Evolutionary conservation across 2,888 invertebrate genomes (phyloP).

Genomic region (Lymantria monacha): DNA sequence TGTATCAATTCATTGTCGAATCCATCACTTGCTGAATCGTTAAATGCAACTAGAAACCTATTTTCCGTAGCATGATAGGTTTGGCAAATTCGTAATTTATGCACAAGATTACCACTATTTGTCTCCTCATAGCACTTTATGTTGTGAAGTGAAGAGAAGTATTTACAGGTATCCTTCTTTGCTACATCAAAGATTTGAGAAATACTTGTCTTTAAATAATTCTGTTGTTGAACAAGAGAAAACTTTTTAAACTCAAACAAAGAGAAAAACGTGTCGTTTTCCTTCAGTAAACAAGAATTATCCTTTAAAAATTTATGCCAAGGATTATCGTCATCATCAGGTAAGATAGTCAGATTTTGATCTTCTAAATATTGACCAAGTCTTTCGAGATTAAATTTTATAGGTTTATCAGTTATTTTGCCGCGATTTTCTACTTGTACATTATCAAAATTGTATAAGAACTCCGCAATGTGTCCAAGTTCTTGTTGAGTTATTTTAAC

Average conservation of each 20-base stretch:
- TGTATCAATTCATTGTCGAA: conserved; percentile 62
- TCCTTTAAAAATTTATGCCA: conserved; percentile 90
- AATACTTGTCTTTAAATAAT: conserved; percentile 85
- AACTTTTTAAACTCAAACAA: conserved; percentile 88
- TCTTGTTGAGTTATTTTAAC: conserved; percentile 94
- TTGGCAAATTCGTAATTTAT: conserved; percentile 70
- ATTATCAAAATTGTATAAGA: conserved; percentile 91
- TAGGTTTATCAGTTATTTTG: conserved; percentile 62
- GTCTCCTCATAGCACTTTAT: conserved; percentile 75
- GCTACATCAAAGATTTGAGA: conserved; percentile 86
- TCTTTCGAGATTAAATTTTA: conserved; percentile 92
- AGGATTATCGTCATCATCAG: conserved; percentile 87
- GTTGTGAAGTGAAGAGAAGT: conserved; percentile 81
- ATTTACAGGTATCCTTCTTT: conserved; percentile 83
- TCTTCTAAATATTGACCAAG: conserved; percentile 95
- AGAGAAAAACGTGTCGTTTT: conserved; percentile 86
- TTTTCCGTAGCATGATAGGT: conserved; percentile 72
- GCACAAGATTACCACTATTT: conserved; percentile 39
- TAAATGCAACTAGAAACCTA: conserved; percentile 76
- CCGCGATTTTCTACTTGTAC: conserved; percentile 56
- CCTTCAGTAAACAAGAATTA: conserved; percentile 87
- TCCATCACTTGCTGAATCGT: conserved; percentile 54
- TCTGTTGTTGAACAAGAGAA: conserved; percentile 92
- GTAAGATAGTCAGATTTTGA: conserved; percentile 85
- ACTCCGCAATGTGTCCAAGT: conserved; percentile 94